Base-by-base conservation (phyloP, 2,113 vertebrate genomes). In the Saguinus midas region DNA sequence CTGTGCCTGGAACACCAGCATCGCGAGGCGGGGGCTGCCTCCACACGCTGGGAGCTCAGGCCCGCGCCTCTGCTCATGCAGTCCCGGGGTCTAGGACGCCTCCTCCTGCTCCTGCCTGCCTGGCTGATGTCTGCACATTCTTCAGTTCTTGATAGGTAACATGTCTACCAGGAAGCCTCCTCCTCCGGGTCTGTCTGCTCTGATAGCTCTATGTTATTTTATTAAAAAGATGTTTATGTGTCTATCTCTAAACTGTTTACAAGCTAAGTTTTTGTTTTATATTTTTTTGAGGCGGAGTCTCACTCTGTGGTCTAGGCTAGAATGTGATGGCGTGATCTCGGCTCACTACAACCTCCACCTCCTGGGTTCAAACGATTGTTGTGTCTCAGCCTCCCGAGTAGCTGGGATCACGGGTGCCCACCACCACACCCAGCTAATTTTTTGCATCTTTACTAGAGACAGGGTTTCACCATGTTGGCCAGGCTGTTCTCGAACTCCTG, bases 11-110 rank as follows among this genome's bases (percentile, higher is more conserved):
- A 43, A 35, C 4, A 13, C 57, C 23, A 6, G 8, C 27, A 23
- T 50, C 8, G 6, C 17, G 52, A 16, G 52, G 61, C 17, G 12
- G 21, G 73, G 52, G 27, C 64, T 18, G 23, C 12, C 32, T 0
- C 8, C n/a, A 16, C 9, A 4, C 3, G 0, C 37, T 0, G 13
- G 6, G 27, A 9, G 0, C 25, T 12, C 16, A 18, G 0, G n/a
- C 6, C 4, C 2, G 20, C 1, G 55, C 8, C 58, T 45, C 40
- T 57, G 27, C 43, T 45, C 61, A 0, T 32, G 80, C 5, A 0
- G 1, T n/a, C 45, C 35, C 29, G 25, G 12, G 37, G 50, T 32
- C 5, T 4, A 3, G 43, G 29, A 45, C 0, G 79, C 80, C 32
- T 6, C 61, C 64, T 20, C 16, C 10, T 7, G 17, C 27, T 2